These are phyloP conservation scores for Hirudinaria manillensis DNA, from an alignment of 2,888 invertebrate species.

Conservation along the genomic window DNA sequence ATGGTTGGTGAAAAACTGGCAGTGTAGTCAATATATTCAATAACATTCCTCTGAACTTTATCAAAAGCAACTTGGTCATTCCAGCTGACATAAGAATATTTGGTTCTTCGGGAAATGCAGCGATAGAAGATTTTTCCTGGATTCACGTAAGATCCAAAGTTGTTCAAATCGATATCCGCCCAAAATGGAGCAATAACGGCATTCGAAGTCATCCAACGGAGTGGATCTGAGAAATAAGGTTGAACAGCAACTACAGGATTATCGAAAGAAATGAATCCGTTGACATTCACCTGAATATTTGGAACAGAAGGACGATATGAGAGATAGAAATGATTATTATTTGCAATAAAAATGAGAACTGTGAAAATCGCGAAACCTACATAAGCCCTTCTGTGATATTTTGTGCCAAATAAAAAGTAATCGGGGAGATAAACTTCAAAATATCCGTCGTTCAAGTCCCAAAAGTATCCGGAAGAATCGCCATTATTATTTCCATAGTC, in stretches of 20 bases:
- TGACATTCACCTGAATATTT: conserved; percentile 27
- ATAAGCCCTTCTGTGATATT: conserved; percentile 7
- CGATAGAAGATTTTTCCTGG: conserved; percentile 16
- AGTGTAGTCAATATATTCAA: conserved; percentile 17
- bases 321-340: background rate
- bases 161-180: conserved; percentile 28
- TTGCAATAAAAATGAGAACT: no score
- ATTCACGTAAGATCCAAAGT: background rate
- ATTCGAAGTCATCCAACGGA: background rate
- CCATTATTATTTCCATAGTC: background rate
- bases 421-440: conserved; percentile 21
- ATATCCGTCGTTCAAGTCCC: conserved; percentile 23
- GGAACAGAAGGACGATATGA: background rate
- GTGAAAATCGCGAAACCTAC: no score
- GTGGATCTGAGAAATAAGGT: background rate
- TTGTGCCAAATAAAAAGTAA: conserved; percentile 21
- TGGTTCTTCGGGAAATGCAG: conserved; percentile 15
- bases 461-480: background rate
- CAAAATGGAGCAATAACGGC: conserved; percentile 32
- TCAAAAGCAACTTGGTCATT: conserved; percentile 14
- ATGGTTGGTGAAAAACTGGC: conserved; percentile 22
- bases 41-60: background rate
- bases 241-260: background rate
- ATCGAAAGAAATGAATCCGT: conserved; percentile 29
- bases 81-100: background rate